phyloP scores from a whole-genome alignment of 2,797 vertebrate species.

The Petrocephalus schoutedeni region DNA sequence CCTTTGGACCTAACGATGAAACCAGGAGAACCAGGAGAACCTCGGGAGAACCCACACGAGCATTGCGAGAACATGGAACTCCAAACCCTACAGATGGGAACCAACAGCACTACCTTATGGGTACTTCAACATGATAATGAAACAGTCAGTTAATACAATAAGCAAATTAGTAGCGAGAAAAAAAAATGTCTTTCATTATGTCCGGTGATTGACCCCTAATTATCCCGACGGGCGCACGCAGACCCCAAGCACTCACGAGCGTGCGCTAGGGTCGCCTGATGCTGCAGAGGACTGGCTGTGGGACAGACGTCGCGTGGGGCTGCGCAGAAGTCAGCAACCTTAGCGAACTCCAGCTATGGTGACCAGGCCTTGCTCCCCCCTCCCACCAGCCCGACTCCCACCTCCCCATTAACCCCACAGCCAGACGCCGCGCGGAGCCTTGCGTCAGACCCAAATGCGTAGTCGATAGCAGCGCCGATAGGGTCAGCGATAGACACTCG shows the following conservation, averaged over 20 bases:
- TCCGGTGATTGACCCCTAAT: neutral
- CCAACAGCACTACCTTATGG: neutral
- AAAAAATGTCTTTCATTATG: neutral
- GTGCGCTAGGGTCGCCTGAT: neutral
- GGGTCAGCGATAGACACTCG: neutral
- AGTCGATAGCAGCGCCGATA: neutral
- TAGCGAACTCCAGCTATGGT: neutral
- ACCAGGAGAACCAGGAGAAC: neutral
- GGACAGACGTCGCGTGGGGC: neutral
- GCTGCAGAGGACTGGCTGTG: neutral
- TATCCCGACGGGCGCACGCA: neutral
- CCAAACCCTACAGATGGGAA: neutral
- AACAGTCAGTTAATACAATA: neutral
- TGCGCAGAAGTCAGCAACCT: neutral
- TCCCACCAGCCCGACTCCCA: neutral
- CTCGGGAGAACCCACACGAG: neutral
- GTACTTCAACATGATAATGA: neutral
- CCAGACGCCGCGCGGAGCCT: neutral
- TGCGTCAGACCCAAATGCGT: neutral
- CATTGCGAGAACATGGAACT: neutral
- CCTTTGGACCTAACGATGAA: neutral
- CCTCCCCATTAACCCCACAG: neutral
- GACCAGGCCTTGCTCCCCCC: neutral
- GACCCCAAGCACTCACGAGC: neutral
- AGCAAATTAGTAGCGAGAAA: neutral